Conservation (phyloP, 2,888 invertebrate genomes). For the Drosophila mimica region DNA sequence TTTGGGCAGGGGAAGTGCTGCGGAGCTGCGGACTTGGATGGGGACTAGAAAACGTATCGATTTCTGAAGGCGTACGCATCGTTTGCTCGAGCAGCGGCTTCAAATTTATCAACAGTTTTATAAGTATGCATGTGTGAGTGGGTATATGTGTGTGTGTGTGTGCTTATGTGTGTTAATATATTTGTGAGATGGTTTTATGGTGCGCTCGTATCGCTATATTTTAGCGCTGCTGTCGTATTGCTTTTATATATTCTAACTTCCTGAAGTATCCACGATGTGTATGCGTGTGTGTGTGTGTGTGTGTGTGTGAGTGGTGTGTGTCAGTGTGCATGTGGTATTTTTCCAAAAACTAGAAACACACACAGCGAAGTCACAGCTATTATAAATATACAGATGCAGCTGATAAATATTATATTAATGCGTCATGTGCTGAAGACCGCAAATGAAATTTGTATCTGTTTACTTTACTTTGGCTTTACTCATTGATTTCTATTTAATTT, state of each 20-base stretch:
- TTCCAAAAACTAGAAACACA: conserved; percentile 16
- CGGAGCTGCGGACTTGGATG: conserved; percentile 47
- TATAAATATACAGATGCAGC: conserved; percentile 48
- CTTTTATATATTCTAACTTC: conserved; percentile 53
- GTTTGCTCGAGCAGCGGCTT: conserved; percentile 52
- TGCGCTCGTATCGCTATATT: conserved; percentile 33
- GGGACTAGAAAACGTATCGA: conserved; percentile 66
- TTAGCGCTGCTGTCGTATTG: conserved; percentile 37
- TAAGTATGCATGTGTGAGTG: background rate
- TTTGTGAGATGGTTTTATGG: conserved; percentile 24
- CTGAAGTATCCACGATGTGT: conserved; percentile 53
- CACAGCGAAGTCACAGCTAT: conserved; percentile 37
- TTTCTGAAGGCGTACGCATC: conserved; percentile 73
- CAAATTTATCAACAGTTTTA: conserved; percentile 58
- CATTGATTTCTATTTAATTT: conserved; percentile 45
- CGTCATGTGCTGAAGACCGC: conserved; percentile 34
- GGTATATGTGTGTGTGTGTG: background rate
- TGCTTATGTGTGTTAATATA: background rate
- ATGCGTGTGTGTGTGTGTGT: background rate
- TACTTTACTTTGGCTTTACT: conserved; percentile 3
- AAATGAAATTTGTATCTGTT: conserved; percentile 11
- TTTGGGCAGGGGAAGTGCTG: background rate
- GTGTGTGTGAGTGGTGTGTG: background rate
- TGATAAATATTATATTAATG: conserved; percentile 26
- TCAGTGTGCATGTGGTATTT: conserved; percentile 45